Evolutionary conservation across 2,113 vertebrate genomes (phyloP), one percentile per base, ranked within the genome.

Genomic region (Python bivittatus): DNA sequence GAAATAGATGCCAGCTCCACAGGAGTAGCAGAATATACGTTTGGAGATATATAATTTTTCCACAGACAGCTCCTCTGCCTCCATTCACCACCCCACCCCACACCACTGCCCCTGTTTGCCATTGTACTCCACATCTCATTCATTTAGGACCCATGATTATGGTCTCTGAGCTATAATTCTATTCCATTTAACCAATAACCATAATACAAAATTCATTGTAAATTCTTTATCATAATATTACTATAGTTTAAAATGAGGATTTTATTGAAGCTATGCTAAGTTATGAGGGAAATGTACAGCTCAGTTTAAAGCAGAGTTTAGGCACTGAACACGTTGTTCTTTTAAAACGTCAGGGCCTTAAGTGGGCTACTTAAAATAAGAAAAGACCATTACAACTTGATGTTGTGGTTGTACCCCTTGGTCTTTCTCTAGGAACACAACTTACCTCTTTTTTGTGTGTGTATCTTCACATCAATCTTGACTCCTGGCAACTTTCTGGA

Each of bases 1-100:
- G 94, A 95, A 96, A 92, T 54, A 4, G 42, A 88, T 91, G 25
- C 79, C 87, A 92, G 88, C 2, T 86, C 84, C 42, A 89, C 42
- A 93, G 79, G 22, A 91, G 42, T 57, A 89, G 86, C 52, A 86
- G 87, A 89, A 29, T 86, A 86, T 38, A 93, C 15, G 6, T 57
- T 38, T 17, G 88, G 4, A 84, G 27, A 4, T 68, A 84, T 54
- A 83, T 12, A 87, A 79, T 93, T 88, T 12, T 48, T 56, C 22
- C 29, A 90, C 6, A 90, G n/a, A 79, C 4, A 53, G 0, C 23
- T 84, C 13, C 83, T 4, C 42, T 92, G 13, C 3, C 88, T 1
- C 6, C 93, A 23, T 20, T 83, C 15, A 2, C 33, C 33, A 38
- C 17, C n/a, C 72, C 17, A 3, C 17, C 72, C n/a, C 72, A 38